phyloP scores from a whole-genome alignment of 1,140 invertebrate genomes.

The Bombus confusus region DNA sequence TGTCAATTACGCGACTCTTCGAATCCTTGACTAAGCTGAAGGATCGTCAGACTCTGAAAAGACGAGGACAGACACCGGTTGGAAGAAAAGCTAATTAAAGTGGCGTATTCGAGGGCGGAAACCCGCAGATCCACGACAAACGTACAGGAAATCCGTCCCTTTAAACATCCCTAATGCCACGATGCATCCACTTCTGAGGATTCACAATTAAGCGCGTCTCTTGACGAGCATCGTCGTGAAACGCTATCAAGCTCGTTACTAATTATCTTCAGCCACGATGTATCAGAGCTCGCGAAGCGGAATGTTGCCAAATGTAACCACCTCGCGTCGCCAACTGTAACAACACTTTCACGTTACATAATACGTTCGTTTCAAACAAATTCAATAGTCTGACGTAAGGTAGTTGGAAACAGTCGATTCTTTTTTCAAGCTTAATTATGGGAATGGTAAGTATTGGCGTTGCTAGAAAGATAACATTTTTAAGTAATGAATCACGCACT shows the following conservation, averaged over 20 bases:
- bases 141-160: slow-evolving; percentile 42
- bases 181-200: slow-evolving; percentile 41
- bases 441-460: not conserved
- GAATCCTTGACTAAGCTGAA: slow-evolving; percentile 1
- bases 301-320: not conserved
- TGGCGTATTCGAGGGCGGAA: slow-evolving; percentile 25
- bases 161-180: slow-evolving; percentile 45
- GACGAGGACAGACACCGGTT: slow-evolving; percentile 1
- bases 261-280: slow-evolving; percentile 20
- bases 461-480: not conserved
- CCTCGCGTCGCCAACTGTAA: not conserved
- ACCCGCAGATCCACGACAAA: slow-evolving; percentile 42
- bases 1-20: slow-evolving; percentile 50
- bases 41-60: not conserved
- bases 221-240: slow-evolving; percentile 1
- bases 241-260: slow-evolving; percentile 22
- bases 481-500: no score
- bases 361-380: not conserved
- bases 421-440: not conserved
- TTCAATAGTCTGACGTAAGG: not conserved
- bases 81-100: slow-evolving; percentile 64
- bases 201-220: slow-evolving; percentile 47
- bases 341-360: not conserved
- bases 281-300: not conserved
- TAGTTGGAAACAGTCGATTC: not conserved